Base-by-base conservation (phyloP, 1,140 invertebrate genomes). In the Scaptodrosophila lebanonensis region DNA sequence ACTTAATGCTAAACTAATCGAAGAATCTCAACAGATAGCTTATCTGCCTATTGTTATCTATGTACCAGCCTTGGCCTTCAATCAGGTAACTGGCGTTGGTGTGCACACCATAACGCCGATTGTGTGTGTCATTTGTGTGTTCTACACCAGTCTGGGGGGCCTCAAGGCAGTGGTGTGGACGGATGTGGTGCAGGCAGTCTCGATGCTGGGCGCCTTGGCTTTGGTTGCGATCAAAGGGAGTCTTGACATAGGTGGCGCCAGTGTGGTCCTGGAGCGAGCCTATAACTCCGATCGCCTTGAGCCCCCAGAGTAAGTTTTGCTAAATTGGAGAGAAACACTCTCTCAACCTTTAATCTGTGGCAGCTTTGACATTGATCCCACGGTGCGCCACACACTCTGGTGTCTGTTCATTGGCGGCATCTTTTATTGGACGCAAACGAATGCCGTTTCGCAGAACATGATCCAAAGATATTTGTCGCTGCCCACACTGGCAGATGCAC, bases 141-240 rank as follows among this genome's bases (percentile, higher is more conserved):
- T 95, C 77, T 96, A 96, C 73, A 95, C 95, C 1, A 91, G 92
- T 38, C 77, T 96, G 87, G 94, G 95, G 48, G 95, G 95, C 0
- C 88, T 96, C 45, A 95, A 95, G 87, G 95, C 94, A 0, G 95
- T 96, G 0, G 92, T 96, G 12, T 95, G 93, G 94, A 96, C 95
- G 1, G 95, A 97, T 87, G 92, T 93, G 0, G 90, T 97, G 50
- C 95, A 96, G 87, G 92, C 92, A 0, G 66, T 91, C 7, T 89
- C 95, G 3, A 96, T 96, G 92, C 89, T 94, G 59, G 90, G 89
- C 0, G 93, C 93, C 0, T 88, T 95, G 1, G 87, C 93, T 1
- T 87, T 90, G 0, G 91, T 95, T 0, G 88, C 93, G 0, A 72
- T 93, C 2, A 89, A 93, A 45, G 94, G 94, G 0, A 91, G 91